Percentiles rank a stretch among this genome's conserved stretches.
phyloP scores from a whole-genome alignment of 2,113 vertebrate species.

The Garra rufa region DNA sequence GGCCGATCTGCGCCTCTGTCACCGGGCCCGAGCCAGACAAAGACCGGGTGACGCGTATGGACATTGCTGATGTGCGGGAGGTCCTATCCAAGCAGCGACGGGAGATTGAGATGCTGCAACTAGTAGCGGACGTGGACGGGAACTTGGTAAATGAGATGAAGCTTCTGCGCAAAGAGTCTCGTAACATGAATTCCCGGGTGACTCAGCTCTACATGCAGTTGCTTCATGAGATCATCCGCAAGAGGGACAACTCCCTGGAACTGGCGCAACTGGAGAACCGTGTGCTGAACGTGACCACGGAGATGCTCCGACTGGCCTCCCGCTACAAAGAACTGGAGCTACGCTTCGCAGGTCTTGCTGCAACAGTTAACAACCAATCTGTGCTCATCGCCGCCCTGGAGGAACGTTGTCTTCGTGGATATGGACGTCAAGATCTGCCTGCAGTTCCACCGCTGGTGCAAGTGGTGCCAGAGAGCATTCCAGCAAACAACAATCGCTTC shows the following conservation, averaged over 20 bases:
- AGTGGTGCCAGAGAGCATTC: constrained; percentile 90
- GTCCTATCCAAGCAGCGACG: constrained; percentile 90
- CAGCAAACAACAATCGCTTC: constrained; percentile 84
- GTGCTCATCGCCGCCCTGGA: constrained; percentile 87
- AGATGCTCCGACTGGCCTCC: constrained; percentile 91
- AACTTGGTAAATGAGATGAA: constrained; percentile 98
- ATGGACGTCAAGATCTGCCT: constrained; percentile 82
- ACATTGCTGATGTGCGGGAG: constrained; percentile 92
- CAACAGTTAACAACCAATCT: constrained; percentile 96
- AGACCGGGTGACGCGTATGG: constrained; percentile 93
- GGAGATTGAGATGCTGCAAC: constrained; percentile 91
- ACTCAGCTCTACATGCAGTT: constrained; percentile 99
- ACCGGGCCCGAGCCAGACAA: constrained; percentile 83
- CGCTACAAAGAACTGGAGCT: constrained; percentile 91
- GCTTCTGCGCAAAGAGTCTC: constrained; percentile 93
- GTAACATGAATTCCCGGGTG: constrained; percentile 98
- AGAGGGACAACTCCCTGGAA: constrained; percentile 95
- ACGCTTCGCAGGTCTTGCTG: constrained; percentile 85
- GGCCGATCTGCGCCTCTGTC: constrained; percentile 93
- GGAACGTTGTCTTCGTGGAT: constrained; percentile 88
- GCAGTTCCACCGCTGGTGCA: constrained; percentile 90
- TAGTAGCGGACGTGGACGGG: constrained; percentile 95
- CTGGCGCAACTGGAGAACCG: constrained; percentile 95
- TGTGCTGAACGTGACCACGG: constrained; percentile 93
- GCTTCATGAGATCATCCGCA: constrained; percentile 96